Evolutionary conservation across 2,888 invertebrate genomes (phyloP), one percentile per base, ranked within the genome.

Genomic region (Limnephilus marmoratus): DNA sequence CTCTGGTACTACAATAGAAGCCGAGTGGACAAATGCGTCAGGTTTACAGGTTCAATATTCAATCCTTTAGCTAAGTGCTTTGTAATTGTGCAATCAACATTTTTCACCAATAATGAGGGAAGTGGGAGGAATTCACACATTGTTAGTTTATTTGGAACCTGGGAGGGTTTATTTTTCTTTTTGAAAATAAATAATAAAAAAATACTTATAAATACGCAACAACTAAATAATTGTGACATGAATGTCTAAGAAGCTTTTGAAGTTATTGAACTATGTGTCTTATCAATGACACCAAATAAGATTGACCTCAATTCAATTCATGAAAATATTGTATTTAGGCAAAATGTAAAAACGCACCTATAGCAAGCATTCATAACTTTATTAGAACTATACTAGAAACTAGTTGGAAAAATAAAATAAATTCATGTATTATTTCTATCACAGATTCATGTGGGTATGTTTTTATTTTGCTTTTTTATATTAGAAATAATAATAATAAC

Each of bases 251-350:
- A 37, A 83, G 31, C 24, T 83, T 11, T n/a, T 37, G 34, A 34
- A 37, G 34, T 34, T 37, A 83, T 37, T 83, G 83, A 37, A 41
- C 37, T 37, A 2, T 41, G 13, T 29, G 37, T 49, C 31, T 87
- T 87, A 87, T 87, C 87, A 68, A 87, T 87, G 87, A 87, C 87
- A 87, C 87, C 87, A 87, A 87, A 15, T 49, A 49, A 87, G 53
- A 18, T 87, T 87, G 87, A 87, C 87, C 87, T 87, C 87, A 87
- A 53, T 87, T 49, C 45, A 49, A 87, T 12, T 87, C 29, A 53
- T 53, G 31, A 45, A 9, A 87, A 68, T 49, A 49, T 15, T 24
- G 37, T 53, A 24, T 18, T 68, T n/a, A 9, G 24, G n/a, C n/a
- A 31, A 68, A 24, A 68, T 68, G 68, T 68, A n/a, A 68, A 68